Percentiles rank a stretch among this genome's conserved stretches.
Conservation (phyloP, 2,888 invertebrate genomes). For the Seira sanloemensis region DNA sequence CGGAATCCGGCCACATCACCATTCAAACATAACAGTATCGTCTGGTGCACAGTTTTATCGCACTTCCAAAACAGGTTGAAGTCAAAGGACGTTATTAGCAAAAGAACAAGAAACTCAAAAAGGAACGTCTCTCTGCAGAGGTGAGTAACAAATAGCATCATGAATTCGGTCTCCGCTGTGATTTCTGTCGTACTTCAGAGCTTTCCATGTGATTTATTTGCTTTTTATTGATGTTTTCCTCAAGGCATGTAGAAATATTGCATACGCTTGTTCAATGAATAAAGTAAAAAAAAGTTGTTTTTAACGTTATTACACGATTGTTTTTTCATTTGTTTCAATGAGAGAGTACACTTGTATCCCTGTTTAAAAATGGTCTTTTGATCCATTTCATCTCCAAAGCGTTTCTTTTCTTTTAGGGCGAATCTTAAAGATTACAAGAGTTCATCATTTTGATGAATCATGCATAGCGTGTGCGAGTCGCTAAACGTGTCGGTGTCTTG, state of each 20-base stretch:
- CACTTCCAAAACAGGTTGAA: not conserved
- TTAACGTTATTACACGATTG: not conserved
- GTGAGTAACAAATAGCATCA: not conserved
- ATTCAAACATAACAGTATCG: not conserved
- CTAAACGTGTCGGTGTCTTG: conserved; percentile 28
- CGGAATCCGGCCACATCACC: no score
- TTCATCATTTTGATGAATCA: conserved; percentile 31
- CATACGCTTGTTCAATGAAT: not conserved
- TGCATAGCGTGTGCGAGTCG: conserved; percentile 31
- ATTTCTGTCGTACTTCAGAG: not conserved
- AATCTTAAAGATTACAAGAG: not conserved
- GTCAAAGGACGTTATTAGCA: not conserved
- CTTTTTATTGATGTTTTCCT: not conserved
- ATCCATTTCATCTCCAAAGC: not conserved
- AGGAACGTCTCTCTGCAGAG: not conserved
- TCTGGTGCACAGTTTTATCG: not conserved
- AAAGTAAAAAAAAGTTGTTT: not conserved
- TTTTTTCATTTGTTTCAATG: not conserved
- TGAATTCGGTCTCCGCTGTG: not conserved
- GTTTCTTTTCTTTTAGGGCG: not conserved
- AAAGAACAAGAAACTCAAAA: not conserved
- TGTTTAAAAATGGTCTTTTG: not conserved
- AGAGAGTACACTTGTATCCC: not conserved
- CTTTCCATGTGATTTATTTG: not conserved
- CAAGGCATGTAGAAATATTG: not conserved